Percentiles rank a stretch among this genome's conserved stretches.
phyloP scores from a whole-genome alignment of 2,888 invertebrate genomes.

The Amblyjoppa proteus region DNA sequence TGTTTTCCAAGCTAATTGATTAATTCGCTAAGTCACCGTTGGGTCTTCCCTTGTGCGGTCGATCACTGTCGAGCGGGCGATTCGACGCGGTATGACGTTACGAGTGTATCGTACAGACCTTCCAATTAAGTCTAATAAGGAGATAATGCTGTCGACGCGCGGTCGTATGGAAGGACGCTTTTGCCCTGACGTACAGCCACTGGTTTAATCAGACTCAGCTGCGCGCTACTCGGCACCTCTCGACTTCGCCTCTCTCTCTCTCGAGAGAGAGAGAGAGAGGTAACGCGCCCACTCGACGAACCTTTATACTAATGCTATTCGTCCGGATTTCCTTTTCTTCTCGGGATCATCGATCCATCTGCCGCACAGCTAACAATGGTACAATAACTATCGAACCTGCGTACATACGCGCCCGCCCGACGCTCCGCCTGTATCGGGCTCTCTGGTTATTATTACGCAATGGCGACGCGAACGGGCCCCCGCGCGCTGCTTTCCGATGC shows the following conservation, averaged over 20 bases:
- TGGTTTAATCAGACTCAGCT: slow-evolving; percentile 34
- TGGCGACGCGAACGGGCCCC: slow-evolving; percentile 3
- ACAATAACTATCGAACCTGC: slow-evolving; percentile 26
- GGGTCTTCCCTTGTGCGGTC: not conserved
- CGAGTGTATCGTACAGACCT: slow-evolving; percentile 49
- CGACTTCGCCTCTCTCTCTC: slow-evolving; percentile 8
- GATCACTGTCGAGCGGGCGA: not conserved
- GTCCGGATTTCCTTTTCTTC: slow-evolving; percentile 35
- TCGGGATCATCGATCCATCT: slow-evolving; percentile 44
- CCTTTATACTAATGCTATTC: slow-evolving; percentile 17
- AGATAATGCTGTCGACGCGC: slow-evolving; percentile 51
- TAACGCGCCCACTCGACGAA: not conserved
- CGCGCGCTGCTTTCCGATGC: not conserved
- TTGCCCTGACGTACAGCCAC: slow-evolving; percentile 6
- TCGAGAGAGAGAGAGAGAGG: not conserved
- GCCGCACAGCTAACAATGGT: slow-evolving; percentile 23
- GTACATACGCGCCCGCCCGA: slow-evolving; percentile 6
- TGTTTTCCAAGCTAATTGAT: not conserved
- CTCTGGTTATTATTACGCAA: slow-evolving; percentile 45
- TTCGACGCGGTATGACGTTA: slow-evolving; percentile 16
- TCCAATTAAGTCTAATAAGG: slow-evolving; percentile 61
- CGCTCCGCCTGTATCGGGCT: not conserved
- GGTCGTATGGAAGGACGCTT: slow-evolving; percentile 40
- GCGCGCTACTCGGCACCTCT: slow-evolving; percentile 14
- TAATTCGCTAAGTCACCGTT: not conserved